Evolutionary conservation across 2,888 invertebrate species (phyloP), one percentile per base, ranked within the genome.

Genomic region (Drosophila imparisetae): DNA sequence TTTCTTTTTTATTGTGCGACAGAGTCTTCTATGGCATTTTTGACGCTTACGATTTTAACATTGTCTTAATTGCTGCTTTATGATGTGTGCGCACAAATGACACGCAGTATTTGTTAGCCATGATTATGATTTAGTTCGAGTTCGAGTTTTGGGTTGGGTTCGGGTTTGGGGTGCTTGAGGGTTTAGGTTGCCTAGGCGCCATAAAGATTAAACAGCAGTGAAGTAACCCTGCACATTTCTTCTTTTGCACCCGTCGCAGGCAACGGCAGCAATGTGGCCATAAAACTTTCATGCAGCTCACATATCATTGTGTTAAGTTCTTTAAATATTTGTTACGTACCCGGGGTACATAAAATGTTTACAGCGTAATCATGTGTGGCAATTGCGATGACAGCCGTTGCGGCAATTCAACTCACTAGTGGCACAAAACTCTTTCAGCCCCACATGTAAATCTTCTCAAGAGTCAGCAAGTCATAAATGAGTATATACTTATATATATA

Each of bases 21-120:
- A 53, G 81, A 75, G 72, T 86, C 79, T 80, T 83, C 86, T 88
- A 84, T 86, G 88, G 73, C 84, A 69, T 80, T 79, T 89, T 86
- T 89, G 77, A 85, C 89, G 89, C 85, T 88, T 79, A 84, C 88
- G 78, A 89, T 83, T 90, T 90, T 54, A 73, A 88, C 90, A 90
- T 82, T 79, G 81, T 83, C 83, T 90, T 87, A 87, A 87, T 87
- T 87, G 90, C 89, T 83, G 90, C 89, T 87, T 87, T 87, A 87
- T 86, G 86, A 88, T 79, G 81, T 85, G 85, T 80, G 80, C 65
- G 72, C 89, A 86, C 85, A 83, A 84, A 89, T 86, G 85, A 86
- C 86, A 89, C 87, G 86, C 75, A 77, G 81, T 75, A 86, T 81
- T 85, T 81, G 81, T 70, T 81, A 64, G 66, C 77, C 60, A 70